These are phyloP conservation scores for Callimico goeldii DNA, from an alignment of 2,797 vertebrate species.

Conservation along the genomic window DNA sequence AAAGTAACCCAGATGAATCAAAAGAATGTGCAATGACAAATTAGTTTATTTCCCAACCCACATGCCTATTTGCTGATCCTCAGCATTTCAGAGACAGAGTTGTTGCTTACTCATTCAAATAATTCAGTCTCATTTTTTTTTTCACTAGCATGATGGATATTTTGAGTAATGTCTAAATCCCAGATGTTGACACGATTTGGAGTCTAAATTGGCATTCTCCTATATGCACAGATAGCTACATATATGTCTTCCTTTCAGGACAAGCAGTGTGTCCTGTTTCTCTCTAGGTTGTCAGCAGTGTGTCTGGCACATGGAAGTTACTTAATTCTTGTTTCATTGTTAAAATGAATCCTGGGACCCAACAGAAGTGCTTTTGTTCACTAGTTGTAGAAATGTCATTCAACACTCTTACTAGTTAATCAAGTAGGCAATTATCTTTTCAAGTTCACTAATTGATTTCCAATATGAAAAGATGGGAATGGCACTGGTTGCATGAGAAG, in stretches of 20 bases:
- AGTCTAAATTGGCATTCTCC: background rate
- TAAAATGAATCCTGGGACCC: background rate
- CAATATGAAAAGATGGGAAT: background rate
- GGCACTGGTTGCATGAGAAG: background rate
- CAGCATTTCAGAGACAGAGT: background rate
- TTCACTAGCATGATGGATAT: background rate
- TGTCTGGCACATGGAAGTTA: background rate
- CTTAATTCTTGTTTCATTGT: background rate
- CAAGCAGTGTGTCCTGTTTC: background rate
- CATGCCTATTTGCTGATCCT: background rate
- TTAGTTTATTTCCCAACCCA: background rate
- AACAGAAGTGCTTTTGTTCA: background rate
- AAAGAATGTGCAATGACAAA: background rate
- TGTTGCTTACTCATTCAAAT: background rate
- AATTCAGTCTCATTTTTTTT: background rate
- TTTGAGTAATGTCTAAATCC: conserved; percentile 1
- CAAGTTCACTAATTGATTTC: background rate
- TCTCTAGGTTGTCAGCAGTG: background rate
- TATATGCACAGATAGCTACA: background rate
- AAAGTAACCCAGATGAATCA: background rate
- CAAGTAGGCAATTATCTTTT: background rate
- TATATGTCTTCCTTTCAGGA: background rate
- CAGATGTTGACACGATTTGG: background rate
- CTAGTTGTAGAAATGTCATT: background rate
- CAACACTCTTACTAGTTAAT: background rate